A percentile compares a stretch with the other conserved stretches of the same genome.
Conservation (phyloP, 2,797 vertebrate genomes). For the Brotula barbata region DNA sequence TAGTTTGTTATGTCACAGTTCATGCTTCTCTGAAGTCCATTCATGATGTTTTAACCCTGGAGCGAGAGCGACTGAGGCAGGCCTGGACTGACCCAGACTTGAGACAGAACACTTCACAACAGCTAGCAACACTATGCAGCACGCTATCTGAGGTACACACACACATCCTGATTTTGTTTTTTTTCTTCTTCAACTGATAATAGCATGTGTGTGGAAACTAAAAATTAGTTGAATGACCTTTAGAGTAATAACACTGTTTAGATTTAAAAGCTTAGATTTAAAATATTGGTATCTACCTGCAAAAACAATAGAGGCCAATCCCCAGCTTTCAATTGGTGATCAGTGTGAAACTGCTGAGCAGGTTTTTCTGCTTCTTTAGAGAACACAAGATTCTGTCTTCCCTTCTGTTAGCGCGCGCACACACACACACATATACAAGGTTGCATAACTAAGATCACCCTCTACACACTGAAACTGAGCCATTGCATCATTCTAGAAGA, state of each 20-base stretch:
- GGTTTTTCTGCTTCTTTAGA: conserved; percentile 67
- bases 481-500: neutral
- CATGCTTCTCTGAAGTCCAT: conserved; percentile 79
- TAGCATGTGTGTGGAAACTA: no score
- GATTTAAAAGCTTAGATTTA: no score
- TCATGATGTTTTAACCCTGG: conserved; percentile 81
- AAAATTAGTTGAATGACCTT: no score
- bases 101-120: conserved; percentile 66
- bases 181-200: no score
- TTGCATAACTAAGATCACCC: no score
- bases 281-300: conserved; percentile 10
- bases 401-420: neutral
- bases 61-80: conserved; percentile 82
- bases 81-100: conserved; percentile 75
- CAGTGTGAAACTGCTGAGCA: conserved; percentile 62
- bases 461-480: conserved; percentile 29
- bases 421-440: neutral
- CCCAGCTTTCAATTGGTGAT: conserved; percentile 15
- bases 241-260: no score
- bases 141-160: conserved; percentile 76
- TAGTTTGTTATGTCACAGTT: conserved; percentile 60
- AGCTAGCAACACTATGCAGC: conserved; percentile 69
- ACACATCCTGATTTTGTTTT: neutral
- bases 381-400: neutral
- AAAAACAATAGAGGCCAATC: conserved; percentile 38